Evolutionary conservation across 2,797 vertebrate genomes (phyloP), one percentile per base, ranked within the genome.

Genomic region (Craterocephalus amniculus): DNA sequence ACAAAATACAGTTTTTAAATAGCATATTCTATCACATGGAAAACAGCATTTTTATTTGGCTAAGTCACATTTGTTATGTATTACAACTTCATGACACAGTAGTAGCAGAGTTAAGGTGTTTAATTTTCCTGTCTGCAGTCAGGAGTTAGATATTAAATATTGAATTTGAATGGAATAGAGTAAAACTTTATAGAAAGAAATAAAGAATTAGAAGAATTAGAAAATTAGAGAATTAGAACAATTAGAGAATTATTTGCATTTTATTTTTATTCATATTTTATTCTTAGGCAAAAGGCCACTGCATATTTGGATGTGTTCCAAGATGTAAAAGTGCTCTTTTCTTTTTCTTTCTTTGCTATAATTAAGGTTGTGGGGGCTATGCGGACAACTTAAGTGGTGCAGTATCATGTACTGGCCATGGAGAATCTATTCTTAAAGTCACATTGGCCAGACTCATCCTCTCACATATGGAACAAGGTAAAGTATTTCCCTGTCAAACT

Each of bases 391-490:
- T 74, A 0, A 83, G 48, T 77, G 90, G 87, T 43, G 92, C 91
- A 3, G 91, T 94, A 31, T 93, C 90, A 62, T 91, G 91, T 85
- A 94, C 92, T 9, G 83, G 82, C 52, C 90, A 89, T 54, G 88
- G 85, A 87, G 90, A 95, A 78, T 92, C 91, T 67, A 93, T 94
- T 87, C 91, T 93, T 67, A 95, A 94, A 91, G 82, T 91, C 65
- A 92, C 87, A 66, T 74, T 95, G 76, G 92, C 80, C 80, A 92
- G 90, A 79, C 87, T 89, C 78, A 86, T 94, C 74, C 86, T 95
- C 29, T 94, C 92, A 72, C 80, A 91, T 67, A 67, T 73, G 40
- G 92, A 95, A 84, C 92, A 95, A 94, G 93, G 93, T 93, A 80
- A 58, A 38, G 31, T 70, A 31, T 57, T 49, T 45, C 18, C 83